A percentile compares a stretch with the other conserved stretches of the same genome.
These are phyloP conservation scores for Pogonocherus hispidulus DNA, from an alignment of 2,888 invertebrate genomes.

Conservation along the genomic window DNA sequence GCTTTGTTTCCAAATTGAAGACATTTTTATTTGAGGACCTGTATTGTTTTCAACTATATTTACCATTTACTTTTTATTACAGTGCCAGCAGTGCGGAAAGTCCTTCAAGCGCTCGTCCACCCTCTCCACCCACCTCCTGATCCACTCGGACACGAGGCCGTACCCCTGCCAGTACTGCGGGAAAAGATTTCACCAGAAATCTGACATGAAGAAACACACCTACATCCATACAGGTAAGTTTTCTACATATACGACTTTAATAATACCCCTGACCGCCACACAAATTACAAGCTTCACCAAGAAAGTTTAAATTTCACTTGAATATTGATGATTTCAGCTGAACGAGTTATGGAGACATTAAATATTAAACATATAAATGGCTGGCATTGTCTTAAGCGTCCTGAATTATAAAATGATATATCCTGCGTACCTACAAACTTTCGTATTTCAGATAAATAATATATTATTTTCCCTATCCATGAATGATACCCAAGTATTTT, in stretches of 20 bases:
- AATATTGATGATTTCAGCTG: conserved; percentile 39
- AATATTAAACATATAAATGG: conserved; percentile 49
- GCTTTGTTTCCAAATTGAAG: neutral
- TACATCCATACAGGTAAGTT: conserved; percentile 91
- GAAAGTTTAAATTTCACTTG: conserved; percentile 50
- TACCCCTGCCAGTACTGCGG: conserved; percentile 99
- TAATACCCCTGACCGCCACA: conserved; percentile 31
- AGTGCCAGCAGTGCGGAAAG: conserved; percentile 96
- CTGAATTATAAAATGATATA: conserved; percentile 42
- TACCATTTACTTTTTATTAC: conserved; percentile 46
- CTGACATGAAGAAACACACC: conserved; percentile 99
- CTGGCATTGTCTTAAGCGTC: conserved; percentile 44
- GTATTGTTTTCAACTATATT: too few species aligned
- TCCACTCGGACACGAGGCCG: conserved; percentile 96
- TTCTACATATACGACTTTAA: conserved; percentile 28
- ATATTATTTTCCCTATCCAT: conserved; percentile 30
- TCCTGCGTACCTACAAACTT: conserved; percentile 36
- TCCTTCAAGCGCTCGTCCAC: conserved; percentile 97
- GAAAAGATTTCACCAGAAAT: conserved; percentile 98
- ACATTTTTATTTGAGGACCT: too few species aligned
- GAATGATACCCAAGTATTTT: conserved; percentile 28
- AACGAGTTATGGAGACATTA: conserved; percentile 44
- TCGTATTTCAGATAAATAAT: conserved; percentile 34
- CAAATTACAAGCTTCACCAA: conserved; percentile 43
- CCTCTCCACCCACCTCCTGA: conserved; percentile 95